Base-by-base conservation (phyloP, 1,140 invertebrate species). In the Scaptomyza hsui region DNA sequence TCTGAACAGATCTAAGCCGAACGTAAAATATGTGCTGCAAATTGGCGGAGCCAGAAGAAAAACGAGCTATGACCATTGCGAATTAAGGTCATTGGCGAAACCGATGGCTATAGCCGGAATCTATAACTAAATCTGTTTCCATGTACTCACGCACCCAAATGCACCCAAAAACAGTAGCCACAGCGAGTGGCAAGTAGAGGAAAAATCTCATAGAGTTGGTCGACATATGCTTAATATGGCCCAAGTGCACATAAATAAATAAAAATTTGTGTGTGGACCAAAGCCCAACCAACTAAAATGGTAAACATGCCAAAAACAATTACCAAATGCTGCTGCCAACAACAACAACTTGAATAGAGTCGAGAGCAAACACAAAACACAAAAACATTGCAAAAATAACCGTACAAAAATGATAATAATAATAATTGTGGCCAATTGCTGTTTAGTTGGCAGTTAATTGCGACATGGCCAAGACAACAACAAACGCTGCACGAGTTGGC, bases 401-500 rank as follows among this genome's bases (percentile, higher is more conserved):
- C 76, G 77, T 76, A 75, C 57, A 62, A 77, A 72, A 86, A 86
- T 73, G 72, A 86, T 81, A 86, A 86, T 79, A 85, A 85, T 86
- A 88, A 86, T 86, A 86, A 86, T 86, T 86, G 81, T 86, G 70
- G 81, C 81, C 81, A 86, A 86, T 86, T 86, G 81, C 73, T 86
- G 82, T 76, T 86, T 86, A 86, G 81, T 81, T 86, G 80, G 73
- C 74, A 86, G 81, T 86, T 86, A 86, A 86, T 86, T 86, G 81
- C 81, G 81, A 88, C 81, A 88, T 81, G 74, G 65, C 77, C 74
- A 77, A 80, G 52, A 67, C 42, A 60, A 32, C 41, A 56, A 56
- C 12, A 53, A 29, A 29, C 26, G 75, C 52, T 51, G 71, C 73
- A 65, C 49, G 19, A 73, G 56, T 61, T 61, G 51, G 7, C 48